Evolutionary conservation across 2,113 vertebrate species (phyloP).

Genomic region (Saimiri boliviensis): DNA sequence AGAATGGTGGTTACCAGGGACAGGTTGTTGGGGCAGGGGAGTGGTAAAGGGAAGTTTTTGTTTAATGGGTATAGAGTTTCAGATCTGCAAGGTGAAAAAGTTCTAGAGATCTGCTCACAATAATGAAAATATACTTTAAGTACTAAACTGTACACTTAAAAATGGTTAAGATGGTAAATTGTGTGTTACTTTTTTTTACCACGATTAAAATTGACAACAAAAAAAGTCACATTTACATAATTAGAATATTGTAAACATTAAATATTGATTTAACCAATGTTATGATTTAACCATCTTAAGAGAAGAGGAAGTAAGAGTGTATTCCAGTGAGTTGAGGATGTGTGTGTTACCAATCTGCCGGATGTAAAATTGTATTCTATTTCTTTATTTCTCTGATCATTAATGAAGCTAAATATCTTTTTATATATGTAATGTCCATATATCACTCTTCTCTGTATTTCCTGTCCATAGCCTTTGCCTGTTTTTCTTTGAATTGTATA

Average conservation of each 20-base stretch:
- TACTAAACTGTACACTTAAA: background rate
- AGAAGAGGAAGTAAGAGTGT: too few relatives aligned
- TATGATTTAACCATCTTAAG: too few relatives aligned
- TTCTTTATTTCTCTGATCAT: background rate
- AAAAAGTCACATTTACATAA: background rate
- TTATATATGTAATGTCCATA: background rate
- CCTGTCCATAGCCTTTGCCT: background rate
- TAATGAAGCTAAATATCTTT: background rate
- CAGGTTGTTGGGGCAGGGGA: too few relatives aligned
- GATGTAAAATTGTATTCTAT: background rate
- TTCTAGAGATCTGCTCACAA: background rate
- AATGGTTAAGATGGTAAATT: background rate
- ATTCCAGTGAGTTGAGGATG: too few relatives aligned
- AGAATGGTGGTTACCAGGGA: background rate
- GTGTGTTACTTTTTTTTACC: background rate
- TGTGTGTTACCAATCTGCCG: background rate
- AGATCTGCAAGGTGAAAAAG: background rate
- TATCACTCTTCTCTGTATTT: background rate
- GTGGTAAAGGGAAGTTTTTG: background rate
- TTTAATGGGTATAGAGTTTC: background rate
- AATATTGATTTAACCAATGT: too few relatives aligned
- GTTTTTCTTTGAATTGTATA: background rate
- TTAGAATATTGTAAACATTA: too few relatives aligned
- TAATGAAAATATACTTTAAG: background rate
- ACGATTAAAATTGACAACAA: background rate